phyloP scores from a whole-genome alignment of 1,140 invertebrate species.

The Lethocerus indicus region DNA sequence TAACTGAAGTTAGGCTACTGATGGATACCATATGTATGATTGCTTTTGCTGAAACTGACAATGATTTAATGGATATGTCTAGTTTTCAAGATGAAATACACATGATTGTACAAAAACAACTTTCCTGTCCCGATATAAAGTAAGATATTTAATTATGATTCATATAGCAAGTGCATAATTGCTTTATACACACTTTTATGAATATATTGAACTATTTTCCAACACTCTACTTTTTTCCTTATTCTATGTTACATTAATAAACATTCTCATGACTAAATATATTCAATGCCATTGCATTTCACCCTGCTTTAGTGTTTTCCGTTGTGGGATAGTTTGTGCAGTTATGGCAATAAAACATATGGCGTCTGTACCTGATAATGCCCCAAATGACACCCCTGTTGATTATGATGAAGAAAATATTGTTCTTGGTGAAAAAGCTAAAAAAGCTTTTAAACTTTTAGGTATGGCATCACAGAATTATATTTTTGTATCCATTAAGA shows the following conservation, averaged over 20 bases:
- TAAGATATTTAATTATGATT: too few relatives aligned
- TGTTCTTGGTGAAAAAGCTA: conserved; percentile 11
- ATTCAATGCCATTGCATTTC: too few relatives aligned
- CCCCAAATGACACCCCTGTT: conserved; percentile 20
- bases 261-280: not conserved
- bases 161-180: not conserved
- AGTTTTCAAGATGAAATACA: conserved; percentile 38
- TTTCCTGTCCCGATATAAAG: conserved; percentile 30
- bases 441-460: conserved; percentile 17
- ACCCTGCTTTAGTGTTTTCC: conserved; percentile 23
- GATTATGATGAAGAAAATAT: conserved; percentile 10
- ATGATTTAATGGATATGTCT: conserved; percentile 22
- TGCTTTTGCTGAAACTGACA: conserved; percentile 28
- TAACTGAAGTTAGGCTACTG: conserved; percentile 32
- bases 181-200: not conserved
- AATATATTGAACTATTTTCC: not conserved
- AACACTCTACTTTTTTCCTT: not conserved
- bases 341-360: conserved; percentile 31
- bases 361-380: conserved; percentile 18
- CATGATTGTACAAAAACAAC: conserved; percentile 40
- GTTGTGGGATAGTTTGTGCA: conserved; percentile 28
- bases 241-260: not conserved
- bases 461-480: conserved; percentile 11
- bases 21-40: conserved; percentile 34
- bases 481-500: not conserved